These are phyloP conservation scores for Neotoma lepida DNA, from an alignment of 2,113 vertebrate genomes.

Conservation along the genomic window DNA sequence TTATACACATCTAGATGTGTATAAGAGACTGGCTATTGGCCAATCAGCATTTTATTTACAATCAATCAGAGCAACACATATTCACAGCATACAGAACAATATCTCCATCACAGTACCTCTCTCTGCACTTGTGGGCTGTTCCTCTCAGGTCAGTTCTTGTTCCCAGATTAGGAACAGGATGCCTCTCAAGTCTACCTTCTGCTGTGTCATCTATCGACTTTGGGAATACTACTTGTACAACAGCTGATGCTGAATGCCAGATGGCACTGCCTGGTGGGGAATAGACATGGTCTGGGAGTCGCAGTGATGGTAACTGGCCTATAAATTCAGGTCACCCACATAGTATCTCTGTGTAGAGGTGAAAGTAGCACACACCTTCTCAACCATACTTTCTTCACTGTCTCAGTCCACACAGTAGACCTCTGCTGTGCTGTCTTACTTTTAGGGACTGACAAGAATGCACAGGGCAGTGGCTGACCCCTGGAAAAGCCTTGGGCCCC, in stretches of 20 bases:
- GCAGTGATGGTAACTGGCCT: not conserved
- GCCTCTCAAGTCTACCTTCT: too few relatives aligned
- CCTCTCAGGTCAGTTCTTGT: not conserved
- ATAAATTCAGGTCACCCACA: not conserved
- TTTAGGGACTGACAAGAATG: not conserved
- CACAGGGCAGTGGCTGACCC: not conserved
- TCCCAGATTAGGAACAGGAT: not conserved
- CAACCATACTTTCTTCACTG: not conserved
- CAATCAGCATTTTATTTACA: too few relatives aligned
- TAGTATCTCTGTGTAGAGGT: not conserved
- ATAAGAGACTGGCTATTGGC: too few relatives aligned
- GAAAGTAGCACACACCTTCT: not conserved
- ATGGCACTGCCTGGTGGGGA: not conserved
- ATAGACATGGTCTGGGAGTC: not conserved
- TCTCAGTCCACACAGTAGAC: not conserved
- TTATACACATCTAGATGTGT: too few relatives aligned
- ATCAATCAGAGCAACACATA: too few relatives aligned
- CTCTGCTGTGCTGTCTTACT: not conserved
- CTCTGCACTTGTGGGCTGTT: not conserved
- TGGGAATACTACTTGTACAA: not conserved
- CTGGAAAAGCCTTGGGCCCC: not conserved
- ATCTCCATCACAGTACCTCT: not conserved
- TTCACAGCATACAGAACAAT: too few relatives aligned
- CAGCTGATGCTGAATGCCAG: not conserved
- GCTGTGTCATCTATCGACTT: not conserved